phyloP scores from a whole-genome alignment of 53 echinoderm and acorn worm genomes.

The Paracentrotus lividus region DNA sequence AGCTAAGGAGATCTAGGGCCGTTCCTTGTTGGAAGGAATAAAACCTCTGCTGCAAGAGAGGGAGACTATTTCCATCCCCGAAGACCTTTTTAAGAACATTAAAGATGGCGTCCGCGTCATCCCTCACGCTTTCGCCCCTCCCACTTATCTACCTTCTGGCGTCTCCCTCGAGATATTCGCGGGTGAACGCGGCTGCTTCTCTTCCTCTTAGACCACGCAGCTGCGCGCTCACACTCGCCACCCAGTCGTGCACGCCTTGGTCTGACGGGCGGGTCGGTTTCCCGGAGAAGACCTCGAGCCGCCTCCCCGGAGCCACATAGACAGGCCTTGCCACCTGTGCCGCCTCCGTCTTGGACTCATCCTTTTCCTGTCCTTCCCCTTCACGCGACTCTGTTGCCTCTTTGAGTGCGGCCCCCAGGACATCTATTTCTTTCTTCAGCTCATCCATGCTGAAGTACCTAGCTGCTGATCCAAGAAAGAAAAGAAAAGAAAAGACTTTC shows the following conservation, averaged over 20 bases:
- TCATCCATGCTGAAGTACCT: neutral
- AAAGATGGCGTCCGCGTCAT: slow-evolving; percentile 64
- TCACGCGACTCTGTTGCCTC: neutral
- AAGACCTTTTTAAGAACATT: slow-evolving; percentile 64
- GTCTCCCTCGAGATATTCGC: slow-evolving; percentile 69
- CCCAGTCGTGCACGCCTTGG: slow-evolving; percentile 69
- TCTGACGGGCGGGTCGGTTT: slow-evolving; percentile 31
- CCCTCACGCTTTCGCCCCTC: slow-evolving; percentile 38
- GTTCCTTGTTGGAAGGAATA: slow-evolving; percentile 65
- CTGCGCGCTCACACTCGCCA: slow-evolving; percentile 69
- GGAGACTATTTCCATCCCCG: slow-evolving; percentile 70
- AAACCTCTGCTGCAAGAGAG: slow-evolving; percentile 76
- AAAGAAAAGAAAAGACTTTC: too few relatives aligned
- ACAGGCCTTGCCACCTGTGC: neutral
- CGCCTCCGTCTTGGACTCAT: neutral
- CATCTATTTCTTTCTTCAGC: neutral
- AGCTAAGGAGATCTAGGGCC: slow-evolving; percentile 65
- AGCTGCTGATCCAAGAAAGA: too few relatives aligned
- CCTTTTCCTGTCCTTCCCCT: neutral
- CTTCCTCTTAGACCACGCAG: slow-evolving; percentile 18
- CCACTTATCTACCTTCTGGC: slow-evolving; percentile 76
- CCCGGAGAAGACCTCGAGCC: slow-evolving; percentile 69
- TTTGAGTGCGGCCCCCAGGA: neutral
- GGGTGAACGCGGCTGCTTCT: slow-evolving; percentile 68
- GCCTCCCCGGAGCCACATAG: neutral